Percentiles rank a stretch among this genome's conserved stretches.
Evolutionary conservation across 2,797 vertebrate species (phyloP).

Genomic region (Coranthus polyacanthus): DNA sequence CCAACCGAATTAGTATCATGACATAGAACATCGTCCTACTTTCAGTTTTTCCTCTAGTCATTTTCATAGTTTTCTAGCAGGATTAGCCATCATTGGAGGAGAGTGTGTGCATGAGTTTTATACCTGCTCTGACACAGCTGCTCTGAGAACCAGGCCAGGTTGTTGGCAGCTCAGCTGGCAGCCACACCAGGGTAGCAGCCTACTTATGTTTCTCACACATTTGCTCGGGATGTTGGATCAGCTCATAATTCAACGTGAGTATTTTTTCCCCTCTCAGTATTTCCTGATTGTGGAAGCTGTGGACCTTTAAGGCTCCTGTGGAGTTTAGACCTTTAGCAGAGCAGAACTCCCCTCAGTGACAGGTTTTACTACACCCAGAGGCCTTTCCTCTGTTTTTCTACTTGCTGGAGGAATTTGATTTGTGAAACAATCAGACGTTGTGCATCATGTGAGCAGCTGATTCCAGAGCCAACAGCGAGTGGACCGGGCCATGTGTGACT

Average conservation of each 20-base stretch:
- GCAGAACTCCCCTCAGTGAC: conserved; percentile 1
- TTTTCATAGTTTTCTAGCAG: conserved; percentile 13
- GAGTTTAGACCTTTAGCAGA: conserved; percentile 6
- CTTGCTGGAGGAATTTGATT: conserved; percentile 40
- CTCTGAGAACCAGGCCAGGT: conserved; percentile 61
- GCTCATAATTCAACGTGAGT: conserved; percentile 54
- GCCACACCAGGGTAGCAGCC: conserved; percentile 48
- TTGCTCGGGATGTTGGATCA: conserved; percentile 64
- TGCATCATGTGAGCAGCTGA: conserved; percentile 52
- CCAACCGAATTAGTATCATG: too few relatives aligned
- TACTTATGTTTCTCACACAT: conserved; percentile 80
- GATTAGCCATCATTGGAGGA: background rate
- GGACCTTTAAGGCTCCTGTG: conserved; percentile 5
- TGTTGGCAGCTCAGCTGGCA: conserved; percentile 74
- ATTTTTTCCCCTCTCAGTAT: conserved; percentile 51
- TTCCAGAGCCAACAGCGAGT: conserved; percentile 40
- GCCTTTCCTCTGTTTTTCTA: conserved; percentile 23
- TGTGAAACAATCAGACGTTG: conserved; percentile 46
- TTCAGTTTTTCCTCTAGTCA: conserved; percentile 4
- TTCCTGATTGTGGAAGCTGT: conserved; percentile 6
- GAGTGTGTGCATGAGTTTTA: background rate
- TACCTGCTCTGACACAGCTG: conserved; percentile 71
- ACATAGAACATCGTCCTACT: conserved; percentile 2
- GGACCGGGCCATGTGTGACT: conserved; percentile 29
- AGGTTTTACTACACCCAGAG: conserved; percentile 9